Evolutionary conservation across 1,140 invertebrate species (phyloP).

Genomic region (Drosophila kurseongensis): DNA sequence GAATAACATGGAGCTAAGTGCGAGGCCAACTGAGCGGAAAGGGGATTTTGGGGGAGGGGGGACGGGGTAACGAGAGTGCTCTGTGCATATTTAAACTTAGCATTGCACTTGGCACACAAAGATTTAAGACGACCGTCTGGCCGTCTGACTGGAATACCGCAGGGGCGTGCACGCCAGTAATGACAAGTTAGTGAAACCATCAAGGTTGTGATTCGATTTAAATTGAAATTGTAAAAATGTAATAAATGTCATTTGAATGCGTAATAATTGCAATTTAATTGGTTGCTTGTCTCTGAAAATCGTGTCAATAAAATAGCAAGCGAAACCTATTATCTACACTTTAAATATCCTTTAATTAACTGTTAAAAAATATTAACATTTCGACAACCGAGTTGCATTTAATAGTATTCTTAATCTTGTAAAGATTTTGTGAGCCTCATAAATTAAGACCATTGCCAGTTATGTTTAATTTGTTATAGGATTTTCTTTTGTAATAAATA

Average conservation of each 20-base stretch:
- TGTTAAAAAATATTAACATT: too few relatives aligned
- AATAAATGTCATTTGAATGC: background rate
- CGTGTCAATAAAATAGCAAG: background rate
- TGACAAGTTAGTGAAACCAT: slow-evolving; percentile 39
- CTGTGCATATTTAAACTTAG: slow-evolving; percentile 60
- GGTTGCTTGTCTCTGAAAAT: background rate
- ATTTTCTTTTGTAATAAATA: too few relatives aligned
- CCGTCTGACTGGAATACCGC: slow-evolving; percentile 13
- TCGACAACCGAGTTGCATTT: too few relatives aligned
- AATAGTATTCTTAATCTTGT: too few relatives aligned
- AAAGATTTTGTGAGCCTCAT: too few relatives aligned
- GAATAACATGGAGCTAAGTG: slow-evolving; percentile 30
- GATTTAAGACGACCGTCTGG: slow-evolving; percentile 38
- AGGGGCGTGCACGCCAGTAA: slow-evolving; percentile 17
- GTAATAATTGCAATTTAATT: slow-evolving; percentile 9
- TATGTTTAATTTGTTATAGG: too few relatives aligned
- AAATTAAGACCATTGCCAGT: too few relatives aligned
- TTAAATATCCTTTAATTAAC: too few relatives aligned
- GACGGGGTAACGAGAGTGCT: slow-evolving; percentile 6
- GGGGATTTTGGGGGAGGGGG: background rate
- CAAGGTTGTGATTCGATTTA: slow-evolving; percentile 29
- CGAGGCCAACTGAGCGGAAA: slow-evolving; percentile 23
- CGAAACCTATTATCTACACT: background rate
- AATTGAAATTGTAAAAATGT: slow-evolving; percentile 16
- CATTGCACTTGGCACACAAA: slow-evolving; percentile 70